Evolutionary conservation across 2,888 invertebrate species (phyloP).

Genomic region (Tupiocoris notatus): DNA sequence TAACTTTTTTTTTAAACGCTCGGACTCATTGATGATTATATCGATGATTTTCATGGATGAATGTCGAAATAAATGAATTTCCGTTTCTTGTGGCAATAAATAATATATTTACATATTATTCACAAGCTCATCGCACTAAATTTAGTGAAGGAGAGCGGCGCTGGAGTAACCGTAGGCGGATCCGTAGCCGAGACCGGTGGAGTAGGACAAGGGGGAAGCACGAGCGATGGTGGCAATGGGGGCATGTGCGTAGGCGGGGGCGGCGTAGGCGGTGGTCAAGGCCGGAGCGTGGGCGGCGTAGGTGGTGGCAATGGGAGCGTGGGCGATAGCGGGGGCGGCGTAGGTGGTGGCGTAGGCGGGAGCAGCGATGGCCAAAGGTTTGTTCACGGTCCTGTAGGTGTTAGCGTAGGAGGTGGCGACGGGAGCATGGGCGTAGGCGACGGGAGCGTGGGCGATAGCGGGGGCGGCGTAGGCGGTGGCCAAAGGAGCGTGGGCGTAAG

Average conservation of each 20-base stretch:
- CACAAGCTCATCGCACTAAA: not conserved
- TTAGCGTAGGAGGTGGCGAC: conserved; percentile 17
- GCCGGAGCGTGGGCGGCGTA: conserved; percentile 14
- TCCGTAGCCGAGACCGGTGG: conserved; percentile 21
- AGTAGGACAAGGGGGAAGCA: conserved; percentile 25
- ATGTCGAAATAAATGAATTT: not conserved
- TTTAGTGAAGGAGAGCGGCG: conserved; percentile 31
- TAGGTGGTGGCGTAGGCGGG: not conserved
- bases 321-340: conserved; percentile 1
- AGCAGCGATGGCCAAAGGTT: not conserved
- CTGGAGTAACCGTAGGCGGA: conserved; percentile 33
- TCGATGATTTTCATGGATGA: not conserved
- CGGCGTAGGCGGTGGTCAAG: conserved; percentile 9
- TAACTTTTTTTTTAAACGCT: not conserved
- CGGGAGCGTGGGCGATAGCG: conserved; percentile 12
- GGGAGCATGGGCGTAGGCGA: conserved; percentile 24
- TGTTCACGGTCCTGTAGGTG: conserved; percentile 27
- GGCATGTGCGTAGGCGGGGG: not conserved
- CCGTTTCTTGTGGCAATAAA: not conserved
- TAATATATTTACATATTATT: conserved; percentile 34
- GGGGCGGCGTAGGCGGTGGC: conserved; percentile 11
- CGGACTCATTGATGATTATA: not conserved
- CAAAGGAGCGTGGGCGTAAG: not conserved
- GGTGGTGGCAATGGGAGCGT: conserved; percentile 17
- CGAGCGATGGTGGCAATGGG: conserved; percentile 10